phyloP scores from a whole-genome alignment of 2,888 invertebrate genomes.

The Nomada hirtipes region DNA sequence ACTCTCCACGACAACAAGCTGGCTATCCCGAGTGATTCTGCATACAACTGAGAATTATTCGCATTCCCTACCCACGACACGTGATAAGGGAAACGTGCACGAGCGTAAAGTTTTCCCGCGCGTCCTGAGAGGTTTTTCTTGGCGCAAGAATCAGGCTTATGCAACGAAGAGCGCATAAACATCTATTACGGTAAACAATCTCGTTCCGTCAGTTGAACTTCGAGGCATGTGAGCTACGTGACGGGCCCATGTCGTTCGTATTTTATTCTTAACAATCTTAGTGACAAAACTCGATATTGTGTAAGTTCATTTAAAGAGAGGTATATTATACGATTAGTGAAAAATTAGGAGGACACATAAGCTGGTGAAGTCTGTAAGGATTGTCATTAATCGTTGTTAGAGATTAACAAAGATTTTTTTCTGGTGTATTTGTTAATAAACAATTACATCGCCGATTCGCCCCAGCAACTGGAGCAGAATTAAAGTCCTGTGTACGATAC shows the following conservation, averaged over 20 bases:
- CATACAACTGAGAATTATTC: slow-evolving; percentile 16
- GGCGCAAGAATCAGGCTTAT: slow-evolving; percentile 73
- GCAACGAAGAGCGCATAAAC: slow-evolving; percentile 77
- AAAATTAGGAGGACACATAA: slow-evolving; percentile 22
- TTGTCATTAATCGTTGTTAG: slow-evolving; percentile 38
- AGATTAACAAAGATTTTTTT: slow-evolving; percentile 36
- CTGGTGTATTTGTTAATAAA: slow-evolving; percentile 35
- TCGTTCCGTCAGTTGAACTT: slow-evolving; percentile 47
- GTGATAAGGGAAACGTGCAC: slow-evolving; percentile 61
- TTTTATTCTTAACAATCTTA: slow-evolving; percentile 21
- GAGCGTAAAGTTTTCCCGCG: slow-evolving; percentile 73
- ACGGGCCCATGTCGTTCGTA: slow-evolving; percentile 15
- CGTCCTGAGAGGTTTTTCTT: slow-evolving; percentile 62
- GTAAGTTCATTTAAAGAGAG: slow-evolving; percentile 13
- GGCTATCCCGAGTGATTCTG: slow-evolving; percentile 4
- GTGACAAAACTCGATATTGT: slow-evolving; percentile 26
- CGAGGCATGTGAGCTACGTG: slow-evolving; percentile 36
- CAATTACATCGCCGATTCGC: slow-evolving; percentile 9
- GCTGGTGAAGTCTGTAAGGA: slow-evolving; percentile 10
- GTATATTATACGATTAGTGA: slow-evolving; percentile 40
- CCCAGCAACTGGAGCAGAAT: slow-evolving; percentile 2
- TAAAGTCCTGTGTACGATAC: slow-evolving; percentile 14
- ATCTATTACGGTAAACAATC: slow-evolving; percentile 69
- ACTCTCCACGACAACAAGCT: slow-evolving; percentile 41
- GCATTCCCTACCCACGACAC: slow-evolving; percentile 48